These are phyloP conservation scores for Drosophila merina DNA, from an alignment of 2,888 invertebrate genomes.

Conservation along the genomic window DNA sequence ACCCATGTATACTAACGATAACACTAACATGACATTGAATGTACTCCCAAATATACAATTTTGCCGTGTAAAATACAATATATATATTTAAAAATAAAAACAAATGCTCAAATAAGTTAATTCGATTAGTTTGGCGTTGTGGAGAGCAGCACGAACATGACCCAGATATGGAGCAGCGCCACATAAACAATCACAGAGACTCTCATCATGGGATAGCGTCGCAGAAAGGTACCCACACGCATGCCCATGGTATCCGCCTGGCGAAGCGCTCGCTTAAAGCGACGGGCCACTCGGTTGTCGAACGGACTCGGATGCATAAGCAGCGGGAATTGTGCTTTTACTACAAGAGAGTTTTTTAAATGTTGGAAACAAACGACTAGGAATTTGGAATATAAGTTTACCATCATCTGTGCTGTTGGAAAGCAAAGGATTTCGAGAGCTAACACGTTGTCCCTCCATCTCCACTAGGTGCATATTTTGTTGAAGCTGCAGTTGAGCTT, in stretches of 20 bases:
- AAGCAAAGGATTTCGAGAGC: slow-evolving; percentile 82
- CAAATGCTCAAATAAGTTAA: slow-evolving; percentile 43
- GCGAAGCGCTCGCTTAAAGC: slow-evolving; percentile 91
- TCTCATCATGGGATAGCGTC: slow-evolving; percentile 92
- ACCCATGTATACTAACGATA: slow-evolving; percentile 30
- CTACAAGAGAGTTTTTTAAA: slow-evolving; percentile 81
- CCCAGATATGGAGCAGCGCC: slow-evolving; percentile 93
- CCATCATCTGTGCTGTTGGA: slow-evolving; percentile 89
- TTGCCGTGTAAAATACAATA: slow-evolving; percentile 57
- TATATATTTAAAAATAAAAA: slow-evolving; percentile 54
- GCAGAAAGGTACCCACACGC: slow-evolving; percentile 90
- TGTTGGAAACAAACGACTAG: not conserved
- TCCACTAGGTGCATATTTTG: slow-evolving; percentile 84
- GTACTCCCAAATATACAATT: slow-evolving; percentile 35
- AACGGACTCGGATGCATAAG: slow-evolving; percentile 90
- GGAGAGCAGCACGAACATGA: slow-evolving; percentile 90
- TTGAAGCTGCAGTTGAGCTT: slow-evolving; percentile 85
- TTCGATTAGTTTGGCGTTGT: slow-evolving; percentile 84
- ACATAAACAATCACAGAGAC: slow-evolving; percentile 93
- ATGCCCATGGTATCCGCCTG: slow-evolving; percentile 91
- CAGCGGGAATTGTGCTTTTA: slow-evolving; percentile 88
- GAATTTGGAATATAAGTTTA: slow-evolving; percentile 59
- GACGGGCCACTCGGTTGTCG: slow-evolving; percentile 89
- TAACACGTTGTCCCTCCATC: slow-evolving; percentile 51
- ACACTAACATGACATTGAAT: slow-evolving; percentile 31